Percentiles rank a stretch among this genome's conserved stretches.
Evolutionary conservation across 2,113 vertebrate species (phyloP).

Genomic region (Notiomystis cincta): DNA sequence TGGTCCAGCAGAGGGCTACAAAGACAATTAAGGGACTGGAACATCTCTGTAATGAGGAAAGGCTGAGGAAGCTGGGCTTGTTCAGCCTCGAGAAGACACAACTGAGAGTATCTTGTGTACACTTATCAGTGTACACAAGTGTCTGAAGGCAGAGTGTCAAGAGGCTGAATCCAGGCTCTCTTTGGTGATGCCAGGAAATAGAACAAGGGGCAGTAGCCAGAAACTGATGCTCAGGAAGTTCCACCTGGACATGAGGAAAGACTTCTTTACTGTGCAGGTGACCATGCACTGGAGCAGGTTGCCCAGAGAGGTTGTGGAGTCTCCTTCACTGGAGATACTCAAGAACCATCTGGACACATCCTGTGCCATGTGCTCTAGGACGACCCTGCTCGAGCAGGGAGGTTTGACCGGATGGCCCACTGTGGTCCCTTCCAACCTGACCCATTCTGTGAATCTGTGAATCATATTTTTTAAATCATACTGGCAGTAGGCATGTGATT

Average conservation of each 20-base stretch:
- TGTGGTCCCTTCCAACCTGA: neutral
- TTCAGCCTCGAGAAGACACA: rapidly evolving
- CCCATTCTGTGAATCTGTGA: neutral
- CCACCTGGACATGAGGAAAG: neutral
- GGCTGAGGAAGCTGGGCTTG: neutral
- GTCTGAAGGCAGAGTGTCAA: neutral
- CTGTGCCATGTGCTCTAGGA: neutral
- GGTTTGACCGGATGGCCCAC: neutral
- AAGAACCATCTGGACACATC: neutral
- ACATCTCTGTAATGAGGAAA: rapidly evolving
- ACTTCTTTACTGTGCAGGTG: neutral
- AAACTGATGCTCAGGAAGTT: neutral
- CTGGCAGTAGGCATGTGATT: neutral
- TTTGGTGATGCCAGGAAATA: neutral
- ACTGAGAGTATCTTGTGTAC: no score
- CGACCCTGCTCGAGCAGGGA: neutral
- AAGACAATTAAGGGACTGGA: neutral
- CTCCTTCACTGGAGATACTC: neutral
- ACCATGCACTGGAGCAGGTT: rapidly evolving
- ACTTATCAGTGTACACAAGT: neutral
- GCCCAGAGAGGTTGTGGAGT: neutral
- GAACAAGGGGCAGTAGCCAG: neutral
- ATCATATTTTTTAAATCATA: neutral
- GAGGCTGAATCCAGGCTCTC: neutral
- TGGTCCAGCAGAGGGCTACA: neutral